Percentiles rank a stretch among this genome's conserved stretches.
Conservation (phyloP, 2,888 invertebrate species). For the Quadroppia sp. region DNA sequence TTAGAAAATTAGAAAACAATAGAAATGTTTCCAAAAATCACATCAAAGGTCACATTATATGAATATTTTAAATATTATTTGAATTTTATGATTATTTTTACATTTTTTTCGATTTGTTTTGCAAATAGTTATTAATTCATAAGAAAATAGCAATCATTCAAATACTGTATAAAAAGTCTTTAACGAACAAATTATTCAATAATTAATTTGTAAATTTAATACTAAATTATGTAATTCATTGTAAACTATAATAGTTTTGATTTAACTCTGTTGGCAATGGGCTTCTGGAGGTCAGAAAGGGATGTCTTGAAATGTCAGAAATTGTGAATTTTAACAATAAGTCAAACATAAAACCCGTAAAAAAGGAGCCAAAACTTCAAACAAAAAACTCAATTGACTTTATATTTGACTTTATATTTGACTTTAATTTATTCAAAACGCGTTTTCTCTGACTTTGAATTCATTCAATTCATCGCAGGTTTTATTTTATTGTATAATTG, state of each 20-base stretch:
- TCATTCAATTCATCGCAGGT: neutral
- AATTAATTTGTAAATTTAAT: neutral
- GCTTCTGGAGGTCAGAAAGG: neutral
- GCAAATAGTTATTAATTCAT: neutral
- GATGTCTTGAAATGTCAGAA: neutral
- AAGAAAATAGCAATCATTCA: neutral
- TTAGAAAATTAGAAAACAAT: neutral
- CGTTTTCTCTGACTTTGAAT: neutral
- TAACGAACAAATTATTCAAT: neutral
- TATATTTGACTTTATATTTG: neutral
- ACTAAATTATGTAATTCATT: neutral
- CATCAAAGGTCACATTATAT: neutral
- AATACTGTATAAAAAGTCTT: neutral
- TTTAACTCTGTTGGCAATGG: neutral
- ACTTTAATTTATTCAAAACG: neutral
- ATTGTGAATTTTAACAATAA: neutral
- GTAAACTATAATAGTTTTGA: neutral
- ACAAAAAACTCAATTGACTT: neutral
- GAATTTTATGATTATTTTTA: neutral
- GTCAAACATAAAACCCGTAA: neutral
- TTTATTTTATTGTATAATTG: neutral
- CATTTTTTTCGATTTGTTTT: neutral
- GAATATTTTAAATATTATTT: neutral
- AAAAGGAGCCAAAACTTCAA: neutral
- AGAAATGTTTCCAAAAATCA: neutral